Conservation (phyloP, 2,113 vertebrate genomes). For the Prinia subflava region DNA sequence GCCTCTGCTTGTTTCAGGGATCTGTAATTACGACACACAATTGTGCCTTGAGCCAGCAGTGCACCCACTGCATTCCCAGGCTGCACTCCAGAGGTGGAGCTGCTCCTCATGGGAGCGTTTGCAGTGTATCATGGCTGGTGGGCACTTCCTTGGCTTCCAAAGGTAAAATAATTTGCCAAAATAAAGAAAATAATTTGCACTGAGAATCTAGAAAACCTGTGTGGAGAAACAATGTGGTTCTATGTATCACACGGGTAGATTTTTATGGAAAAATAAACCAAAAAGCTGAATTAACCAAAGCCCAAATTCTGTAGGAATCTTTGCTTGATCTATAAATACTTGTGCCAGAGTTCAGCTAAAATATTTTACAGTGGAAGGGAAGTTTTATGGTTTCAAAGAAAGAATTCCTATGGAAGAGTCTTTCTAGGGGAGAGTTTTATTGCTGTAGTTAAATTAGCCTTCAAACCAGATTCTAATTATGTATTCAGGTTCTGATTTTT, state of each 20-base stretch:
- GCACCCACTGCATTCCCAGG: slow-evolving; percentile 30
- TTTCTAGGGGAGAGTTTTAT: neutral
- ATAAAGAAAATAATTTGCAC: neutral
- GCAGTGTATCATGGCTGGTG: neutral
- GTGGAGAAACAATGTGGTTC: neutral
- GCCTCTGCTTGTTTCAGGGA: slow-evolving; percentile 10
- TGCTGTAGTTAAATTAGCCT: neutral
- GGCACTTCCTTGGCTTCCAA: neutral
- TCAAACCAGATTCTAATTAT: neutral
- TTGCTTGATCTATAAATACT: neutral
- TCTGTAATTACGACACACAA: neutral
- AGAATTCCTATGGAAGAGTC: neutral
- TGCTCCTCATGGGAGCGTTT: accelerated
- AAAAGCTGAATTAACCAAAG: neutral
- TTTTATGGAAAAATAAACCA: neutral
- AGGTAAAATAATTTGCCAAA: neutral
- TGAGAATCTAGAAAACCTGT: neutral
- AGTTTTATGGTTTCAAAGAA: neutral
- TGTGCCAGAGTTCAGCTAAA: neutral
- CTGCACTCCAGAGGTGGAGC: neutral
- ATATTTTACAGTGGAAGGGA: neutral
- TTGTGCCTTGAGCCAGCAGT: neutral
- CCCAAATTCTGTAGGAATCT: neutral
- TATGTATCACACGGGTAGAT: neutral
- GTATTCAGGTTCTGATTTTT: neutral